A percentile compares a stretch with the other conserved stretches of the same genome.
phyloP scores from a whole-genome alignment of 2,888 invertebrate species.

The Pantelozetes paolii region DNA sequence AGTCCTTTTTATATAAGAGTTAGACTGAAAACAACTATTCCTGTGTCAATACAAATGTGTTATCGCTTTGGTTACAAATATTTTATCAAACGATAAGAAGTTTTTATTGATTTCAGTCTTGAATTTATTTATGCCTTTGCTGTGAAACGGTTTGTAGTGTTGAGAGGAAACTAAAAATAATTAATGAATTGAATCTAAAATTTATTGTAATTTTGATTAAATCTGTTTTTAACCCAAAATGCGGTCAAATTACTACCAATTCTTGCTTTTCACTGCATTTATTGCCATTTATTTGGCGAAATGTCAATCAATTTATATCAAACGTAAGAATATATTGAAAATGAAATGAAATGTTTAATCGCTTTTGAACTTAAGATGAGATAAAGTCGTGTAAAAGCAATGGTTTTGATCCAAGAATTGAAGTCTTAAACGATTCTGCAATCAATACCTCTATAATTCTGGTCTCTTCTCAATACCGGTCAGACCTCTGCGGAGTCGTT shows the following conservation, averaged over 20 bases:
- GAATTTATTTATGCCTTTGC: no score
- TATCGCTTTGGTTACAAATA: no score
- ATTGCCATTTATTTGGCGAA: neutral
- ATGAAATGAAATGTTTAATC: neutral
- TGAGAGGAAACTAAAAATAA: no score
- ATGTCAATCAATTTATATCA: neutral
- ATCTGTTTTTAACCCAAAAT: neutral
- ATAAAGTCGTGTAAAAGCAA: no score
- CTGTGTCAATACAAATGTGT: no score
- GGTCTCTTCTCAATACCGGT: neutral
- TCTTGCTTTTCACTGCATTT: neutral
- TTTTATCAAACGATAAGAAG: no score
- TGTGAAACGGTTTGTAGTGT: no score
- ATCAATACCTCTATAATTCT: neutral
- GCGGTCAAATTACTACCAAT: neutral
- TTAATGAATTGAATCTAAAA: neutral
- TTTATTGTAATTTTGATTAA: neutral
- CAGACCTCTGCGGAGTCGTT: neutral
- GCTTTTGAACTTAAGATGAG: neutral
- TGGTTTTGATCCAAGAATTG: neutral
- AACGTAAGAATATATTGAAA: neutral
- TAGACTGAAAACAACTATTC: no score
- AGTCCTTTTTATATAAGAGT: no score
- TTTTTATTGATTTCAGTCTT: no score
- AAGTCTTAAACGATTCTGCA: neutral